Conservation (phyloP, 2,888 invertebrate species). For the Philereme transversata region DNA sequence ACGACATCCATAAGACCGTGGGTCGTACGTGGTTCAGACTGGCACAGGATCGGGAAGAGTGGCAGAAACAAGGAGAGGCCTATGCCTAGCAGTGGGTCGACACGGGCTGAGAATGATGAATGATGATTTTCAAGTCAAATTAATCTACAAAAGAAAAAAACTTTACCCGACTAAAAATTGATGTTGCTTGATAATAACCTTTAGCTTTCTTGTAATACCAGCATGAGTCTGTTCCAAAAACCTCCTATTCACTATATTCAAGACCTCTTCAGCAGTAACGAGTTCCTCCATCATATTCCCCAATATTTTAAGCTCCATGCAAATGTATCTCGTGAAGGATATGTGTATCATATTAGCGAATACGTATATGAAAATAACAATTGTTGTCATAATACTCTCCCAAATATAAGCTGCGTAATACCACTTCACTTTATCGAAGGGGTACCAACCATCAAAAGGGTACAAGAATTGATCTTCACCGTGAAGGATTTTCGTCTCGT, state of each 20-base stretch:
- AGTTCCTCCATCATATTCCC: constrained; percentile 55
- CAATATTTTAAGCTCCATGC: constrained; percentile 68
- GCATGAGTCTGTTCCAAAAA: constrained; percentile 42
- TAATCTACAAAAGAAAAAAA: background rate
- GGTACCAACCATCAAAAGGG: constrained; percentile 74
- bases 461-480: constrained; percentile 55
- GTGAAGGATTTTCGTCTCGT: constrained; percentile 50
- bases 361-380: constrained; percentile 58
- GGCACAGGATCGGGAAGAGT: too few species aligned
- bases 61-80: too few species aligned
- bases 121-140: too few species aligned
- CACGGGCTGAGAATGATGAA: too few species aligned
- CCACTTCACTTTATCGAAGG: constrained; percentile 68
- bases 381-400: constrained; percentile 66
- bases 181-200: constrained; percentile 57
- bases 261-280: constrained; percentile 51
- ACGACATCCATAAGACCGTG: too few species aligned
- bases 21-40: too few species aligned
- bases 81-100: too few species aligned
- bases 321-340: constrained; percentile 58
- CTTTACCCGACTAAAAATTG: constrained; percentile 58
- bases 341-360: constrained; percentile 62
- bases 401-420: constrained; percentile 63
- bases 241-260: constrained; percentile 39
- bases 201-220: constrained; percentile 53